phyloP scores from a whole-genome alignment of 2,797 vertebrate genomes.

The Trachurus trachurus region DNA sequence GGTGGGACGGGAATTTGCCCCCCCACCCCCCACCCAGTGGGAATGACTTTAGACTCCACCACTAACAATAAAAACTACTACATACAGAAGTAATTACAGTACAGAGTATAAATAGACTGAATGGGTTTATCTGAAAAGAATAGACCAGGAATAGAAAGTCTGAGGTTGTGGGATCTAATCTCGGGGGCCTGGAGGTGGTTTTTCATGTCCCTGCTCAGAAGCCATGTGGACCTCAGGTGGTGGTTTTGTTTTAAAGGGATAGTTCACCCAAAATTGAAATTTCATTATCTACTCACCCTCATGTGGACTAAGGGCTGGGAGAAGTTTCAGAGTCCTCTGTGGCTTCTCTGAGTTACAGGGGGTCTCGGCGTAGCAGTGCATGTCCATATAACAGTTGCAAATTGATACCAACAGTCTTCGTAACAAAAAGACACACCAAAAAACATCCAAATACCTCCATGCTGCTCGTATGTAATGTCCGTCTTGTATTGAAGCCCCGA shows the following conservation, averaged over 20 bases:
- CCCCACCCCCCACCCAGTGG: neutral
- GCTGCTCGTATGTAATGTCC: no score
- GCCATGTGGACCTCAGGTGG: neutral
- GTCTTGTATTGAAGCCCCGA: no score
- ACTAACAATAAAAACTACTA: neutral
- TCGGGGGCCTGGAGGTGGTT: conserved; percentile 1
- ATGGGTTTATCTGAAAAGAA: neutral
- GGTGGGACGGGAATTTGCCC: neutral
- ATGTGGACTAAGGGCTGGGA: no score
- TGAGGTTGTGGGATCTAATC: conserved; percentile 3
- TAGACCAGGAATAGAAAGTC: neutral
- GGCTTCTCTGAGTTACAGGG: no score
- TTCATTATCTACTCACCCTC: no score
- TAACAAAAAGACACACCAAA: no score
- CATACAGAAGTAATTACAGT: neutral
- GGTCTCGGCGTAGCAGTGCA: no score
- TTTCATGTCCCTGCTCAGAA: neutral
- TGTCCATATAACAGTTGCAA: no score
- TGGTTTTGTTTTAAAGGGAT: neutral
- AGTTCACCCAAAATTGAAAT: no score
- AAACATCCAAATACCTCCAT: no score
- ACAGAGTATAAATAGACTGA: neutral
- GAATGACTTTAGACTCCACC: neutral
- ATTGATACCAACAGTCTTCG: no score
- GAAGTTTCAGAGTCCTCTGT: no score